A percentile compares a stretch with the other conserved stretches of the same genome.
Evolutionary conservation across 2,113 vertebrate genomes (phyloP).

Genomic region (Odontesthes bonariensis): DNA sequence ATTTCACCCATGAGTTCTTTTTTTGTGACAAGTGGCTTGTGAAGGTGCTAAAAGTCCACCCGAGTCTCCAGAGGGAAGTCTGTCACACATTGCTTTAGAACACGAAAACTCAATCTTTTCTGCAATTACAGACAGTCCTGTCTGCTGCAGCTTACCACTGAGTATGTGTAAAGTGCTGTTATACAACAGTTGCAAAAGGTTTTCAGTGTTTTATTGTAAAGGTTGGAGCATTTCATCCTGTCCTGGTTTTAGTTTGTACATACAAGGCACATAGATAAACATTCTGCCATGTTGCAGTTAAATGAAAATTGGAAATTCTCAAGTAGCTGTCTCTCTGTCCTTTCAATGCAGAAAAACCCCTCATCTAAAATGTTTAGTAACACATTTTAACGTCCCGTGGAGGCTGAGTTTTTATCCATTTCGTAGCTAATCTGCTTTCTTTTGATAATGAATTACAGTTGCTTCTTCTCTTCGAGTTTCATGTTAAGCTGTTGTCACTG

Average conservation of each 20-base stretch:
- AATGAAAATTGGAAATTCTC: no score
- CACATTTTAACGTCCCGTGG: no score
- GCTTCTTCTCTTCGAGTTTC: neutral
- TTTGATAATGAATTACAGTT: neutral
- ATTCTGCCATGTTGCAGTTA: no score
- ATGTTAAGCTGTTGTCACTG: neutral
- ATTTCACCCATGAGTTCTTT: neutral
- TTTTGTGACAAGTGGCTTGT: neutral
- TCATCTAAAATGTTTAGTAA: no score
- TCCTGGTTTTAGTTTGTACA: neutral
- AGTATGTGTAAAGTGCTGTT: slow-evolving; percentile 44
- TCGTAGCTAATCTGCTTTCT: neutral
- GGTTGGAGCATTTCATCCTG: neutral
- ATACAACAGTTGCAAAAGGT: neutral
- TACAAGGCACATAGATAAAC: no score
- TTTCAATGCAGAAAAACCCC: no score
- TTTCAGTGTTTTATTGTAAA: neutral
- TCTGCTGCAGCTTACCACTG: neutral
- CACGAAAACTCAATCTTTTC: slow-evolving; percentile 30
- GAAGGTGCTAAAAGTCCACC: slow-evolving; percentile 48
- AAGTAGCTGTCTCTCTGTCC: no score
- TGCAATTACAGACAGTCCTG: neutral
- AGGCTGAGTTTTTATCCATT: neutral
- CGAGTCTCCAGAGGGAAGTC: neutral
- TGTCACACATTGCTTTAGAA: neutral